Conservation (phyloP, 2,888 invertebrate genomes). For the Elaeidobius kamerunicus region DNA sequence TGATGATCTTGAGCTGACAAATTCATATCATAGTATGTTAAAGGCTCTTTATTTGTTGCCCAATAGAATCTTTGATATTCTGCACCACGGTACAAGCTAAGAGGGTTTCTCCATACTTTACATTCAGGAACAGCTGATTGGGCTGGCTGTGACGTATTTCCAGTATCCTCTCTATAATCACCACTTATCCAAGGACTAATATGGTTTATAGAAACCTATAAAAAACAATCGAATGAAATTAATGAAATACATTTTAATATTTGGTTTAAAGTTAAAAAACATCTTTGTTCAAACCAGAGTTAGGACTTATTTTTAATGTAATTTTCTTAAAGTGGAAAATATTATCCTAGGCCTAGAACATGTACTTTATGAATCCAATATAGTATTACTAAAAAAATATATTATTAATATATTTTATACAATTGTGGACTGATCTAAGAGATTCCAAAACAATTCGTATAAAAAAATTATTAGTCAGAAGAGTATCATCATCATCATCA, state of each 20-base stretch:
- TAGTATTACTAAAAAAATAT: too few relatives aligned
- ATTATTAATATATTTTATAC: too few relatives aligned
- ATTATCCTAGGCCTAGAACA: too few relatives aligned
- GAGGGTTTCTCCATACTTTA: conserved; percentile 95
- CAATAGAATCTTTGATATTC: conserved; percentile 95
- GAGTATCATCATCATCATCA: too few relatives aligned
- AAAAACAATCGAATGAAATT: too few relatives aligned
- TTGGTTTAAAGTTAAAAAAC: too few relatives aligned
- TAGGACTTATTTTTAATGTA: not conserved
- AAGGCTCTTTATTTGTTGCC: conserved; percentile 88
- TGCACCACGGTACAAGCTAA: conserved; percentile 91
- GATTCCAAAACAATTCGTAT: too few relatives aligned
- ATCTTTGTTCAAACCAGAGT: too few relatives aligned
- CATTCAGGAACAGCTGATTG: conserved; percentile 66
- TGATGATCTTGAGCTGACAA: conserved; percentile 98
- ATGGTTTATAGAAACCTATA: conserved; percentile 79
- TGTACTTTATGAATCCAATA: too few relatives aligned
- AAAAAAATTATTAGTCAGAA: too few relatives aligned
- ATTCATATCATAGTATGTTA: conserved; percentile 99
- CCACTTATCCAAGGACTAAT: conserved; percentile 92
- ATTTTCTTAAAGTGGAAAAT: not conserved
- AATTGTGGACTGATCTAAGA: too few relatives aligned
- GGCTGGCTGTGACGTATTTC: conserved; percentile 34
- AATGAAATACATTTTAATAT: too few relatives aligned
- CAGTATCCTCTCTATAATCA: conserved; percentile 47